A percentile compares a stretch with the other conserved stretches of the same genome.
phyloP scores from a whole-genome alignment of 2,888 invertebrate species.

The Cryptus armator region DNA sequence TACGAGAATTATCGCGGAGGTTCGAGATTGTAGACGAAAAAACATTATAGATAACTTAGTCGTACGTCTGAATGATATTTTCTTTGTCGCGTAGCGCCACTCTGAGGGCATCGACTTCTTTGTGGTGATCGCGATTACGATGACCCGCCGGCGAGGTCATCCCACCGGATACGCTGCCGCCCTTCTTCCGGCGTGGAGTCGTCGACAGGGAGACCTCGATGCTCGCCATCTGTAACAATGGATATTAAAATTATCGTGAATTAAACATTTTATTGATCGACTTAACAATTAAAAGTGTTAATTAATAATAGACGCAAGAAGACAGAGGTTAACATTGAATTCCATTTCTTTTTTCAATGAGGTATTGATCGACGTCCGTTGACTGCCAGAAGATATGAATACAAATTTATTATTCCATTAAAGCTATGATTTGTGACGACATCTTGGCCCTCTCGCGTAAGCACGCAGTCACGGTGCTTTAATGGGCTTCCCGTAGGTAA shows the following conservation, averaged over 20 bases:
- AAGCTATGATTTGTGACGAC: constrained; percentile 72
- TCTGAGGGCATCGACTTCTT: constrained; percentile 90
- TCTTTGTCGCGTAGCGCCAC: constrained; percentile 93
- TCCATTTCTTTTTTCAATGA: not conserved
- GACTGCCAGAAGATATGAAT: constrained; percentile 63
- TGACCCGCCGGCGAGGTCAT: constrained; percentile 80
- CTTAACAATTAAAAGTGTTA: not conserved
- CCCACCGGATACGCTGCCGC: constrained; percentile 84
- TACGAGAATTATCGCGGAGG: not conserved
- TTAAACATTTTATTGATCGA: not conserved
- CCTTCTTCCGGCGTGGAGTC: constrained; percentile 88
- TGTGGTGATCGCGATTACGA: constrained; percentile 84
- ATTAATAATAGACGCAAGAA: not conserved
- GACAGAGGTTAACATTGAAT: not conserved
- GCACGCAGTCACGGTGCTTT: constrained; percentile 66
- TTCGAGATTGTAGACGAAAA: not conserved
- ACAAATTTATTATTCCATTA: constrained; percentile 73
- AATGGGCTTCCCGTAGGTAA: constrained; percentile 71
- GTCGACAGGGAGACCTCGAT: constrained; percentile 92
- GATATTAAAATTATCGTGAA: not conserved
- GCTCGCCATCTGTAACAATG: constrained; percentile 90
- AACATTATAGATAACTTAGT: constrained; percentile 39
- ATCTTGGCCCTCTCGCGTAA: constrained; percentile 18
- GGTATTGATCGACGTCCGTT: constrained; percentile 2
- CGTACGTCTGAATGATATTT: constrained; percentile 92